Evolutionary conservation across 2,888 invertebrate species (phyloP), one percentile per base, ranked within the genome.

Genomic region (Hirtodrosophila alboralis): DNA sequence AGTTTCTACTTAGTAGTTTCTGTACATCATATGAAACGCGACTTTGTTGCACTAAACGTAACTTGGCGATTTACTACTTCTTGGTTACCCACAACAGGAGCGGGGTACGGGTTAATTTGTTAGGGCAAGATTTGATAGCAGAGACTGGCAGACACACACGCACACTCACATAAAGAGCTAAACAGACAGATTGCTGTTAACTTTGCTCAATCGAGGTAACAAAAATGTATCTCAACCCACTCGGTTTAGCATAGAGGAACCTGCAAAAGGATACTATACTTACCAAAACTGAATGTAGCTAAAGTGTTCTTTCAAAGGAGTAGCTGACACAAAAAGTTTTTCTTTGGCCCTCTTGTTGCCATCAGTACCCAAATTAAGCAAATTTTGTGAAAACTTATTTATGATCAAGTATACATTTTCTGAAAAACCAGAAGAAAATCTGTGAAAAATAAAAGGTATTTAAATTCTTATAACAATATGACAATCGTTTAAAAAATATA

Each of bases 1-100:
- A 57, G 33, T 47, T 56, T 49, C 56, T 69, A 61, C 72, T 75
- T 43, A 40, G 54, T 52, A 65, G 74, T 75, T 79, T 71, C 78
- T 65, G 76, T 68, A 66, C 57, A 47, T 74, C 72, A 74, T 63
- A 60, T 64, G 78, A 77, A 71, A 62, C 61, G 81, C 79, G 71
- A 79, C 78, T 74, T 75, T 79, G 78, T 79, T 80, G 78, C 78
- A 79, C 71, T 71, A 78, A 80, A 61, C 72, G 62, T 61, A 75
- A 79, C 62, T 78, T 61, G 62, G 43, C 61, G 75, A 68, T 80
- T 79, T 76, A 78, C 81, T 71, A 78, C 76, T 56, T 77, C 75
- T 62, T 44, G 67, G 64, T 74, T 67, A 53, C 38, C 74, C 63
- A 56, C 59, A 67, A 62, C 53, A 33, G 7, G 6, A 5, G 8